Conservation (phyloP, 2,888 invertebrate genomes). For the Camponotus fellah region DNA sequence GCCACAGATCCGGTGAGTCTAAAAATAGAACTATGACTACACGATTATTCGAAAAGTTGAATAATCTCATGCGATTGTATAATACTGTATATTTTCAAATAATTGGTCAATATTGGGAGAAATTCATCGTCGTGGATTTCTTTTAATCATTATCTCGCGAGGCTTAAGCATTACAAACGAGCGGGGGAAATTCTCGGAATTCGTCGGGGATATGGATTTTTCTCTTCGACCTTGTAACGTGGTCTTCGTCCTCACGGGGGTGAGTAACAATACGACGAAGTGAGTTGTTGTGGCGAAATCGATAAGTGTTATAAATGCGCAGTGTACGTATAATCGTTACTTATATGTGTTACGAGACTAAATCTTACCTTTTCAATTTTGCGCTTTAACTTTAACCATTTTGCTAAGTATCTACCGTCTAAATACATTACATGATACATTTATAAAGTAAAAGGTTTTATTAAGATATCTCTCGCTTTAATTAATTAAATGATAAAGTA, state of each 20-base stretch:
- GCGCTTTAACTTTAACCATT: not conserved
- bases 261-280: not conserved
- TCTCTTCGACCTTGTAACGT: constrained; percentile 33
- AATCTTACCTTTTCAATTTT: not conserved
- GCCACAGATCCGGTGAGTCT: not conserved
- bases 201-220: constrained; percentile 35
- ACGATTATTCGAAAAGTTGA: constrained; percentile 23
- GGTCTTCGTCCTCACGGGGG: constrained; percentile 30
- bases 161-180: not conserved
- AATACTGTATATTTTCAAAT: not conserved
- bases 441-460: not conserved
- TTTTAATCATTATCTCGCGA: constrained; percentile 4
- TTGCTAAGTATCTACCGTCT: not conserved
- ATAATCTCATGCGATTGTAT: constrained; percentile 23
- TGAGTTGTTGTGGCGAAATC: constrained; percentile 41
- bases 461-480: not conserved
- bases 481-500: not conserved
- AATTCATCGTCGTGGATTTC: not conserved
- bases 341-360: constrained; percentile 27
- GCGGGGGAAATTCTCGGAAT: constrained; percentile 1
- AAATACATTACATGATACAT: not conserved
- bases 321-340: constrained; percentile 7
- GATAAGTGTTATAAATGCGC: constrained; percentile 51
- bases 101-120: not conserved
- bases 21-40: constrained; percentile 44